Base-by-base conservation (phyloP, 2,113 vertebrate genomes). In the Forbesichthys agassizii region DNA sequence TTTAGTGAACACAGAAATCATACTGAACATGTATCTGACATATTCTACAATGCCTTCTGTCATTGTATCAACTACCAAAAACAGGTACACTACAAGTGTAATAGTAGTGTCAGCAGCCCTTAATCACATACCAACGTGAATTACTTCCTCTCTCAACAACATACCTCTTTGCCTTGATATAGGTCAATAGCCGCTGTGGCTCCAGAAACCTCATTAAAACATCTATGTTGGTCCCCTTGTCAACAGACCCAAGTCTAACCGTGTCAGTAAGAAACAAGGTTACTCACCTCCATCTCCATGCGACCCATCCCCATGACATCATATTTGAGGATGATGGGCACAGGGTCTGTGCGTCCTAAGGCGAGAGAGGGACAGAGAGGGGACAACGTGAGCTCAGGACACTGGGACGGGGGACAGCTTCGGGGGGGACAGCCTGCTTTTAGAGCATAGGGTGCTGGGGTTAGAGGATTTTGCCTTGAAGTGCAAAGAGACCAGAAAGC, bases 251-350 rank as follows among this genome's bases (percentile, higher is more conserved):
- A 58, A 18, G 52, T 52, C 20, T 60, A 65, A 60, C 55, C 18
- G 42, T 13, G 6, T 27, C 49, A 52, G 10, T 1, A 9, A 18
- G n/a, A 36, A 33, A 36, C 55, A 42, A n/a, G 42, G 33, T 9
- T 64, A 69, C 73, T 72, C 69, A 92, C 98, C 95, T 99, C 98
- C 98, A 99, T 99, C 84, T 99, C 98, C 98, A 99, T 98, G 18
- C 98, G 92, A 68, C 98, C 98, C 98, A 99, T 99, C 83, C 98
- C 98, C 98, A 99, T 99, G 95, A 99, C 97, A 93, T 99, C 98
- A 72, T 99, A 97, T 90, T 99, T 99, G 95, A 99, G 94, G 27
- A 95, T 94, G 33, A 99, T 99, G 42, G 98, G 98, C 88, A 99
- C 98, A 78, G 98, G 98, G 91, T 99, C 98, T 0, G 96, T 99